Percentiles rank a stretch among this genome's conserved stretches.
Evolutionary conservation across 2,888 invertebrate species (phyloP).

Genomic region (Ochlodes sylvanus): DNA sequence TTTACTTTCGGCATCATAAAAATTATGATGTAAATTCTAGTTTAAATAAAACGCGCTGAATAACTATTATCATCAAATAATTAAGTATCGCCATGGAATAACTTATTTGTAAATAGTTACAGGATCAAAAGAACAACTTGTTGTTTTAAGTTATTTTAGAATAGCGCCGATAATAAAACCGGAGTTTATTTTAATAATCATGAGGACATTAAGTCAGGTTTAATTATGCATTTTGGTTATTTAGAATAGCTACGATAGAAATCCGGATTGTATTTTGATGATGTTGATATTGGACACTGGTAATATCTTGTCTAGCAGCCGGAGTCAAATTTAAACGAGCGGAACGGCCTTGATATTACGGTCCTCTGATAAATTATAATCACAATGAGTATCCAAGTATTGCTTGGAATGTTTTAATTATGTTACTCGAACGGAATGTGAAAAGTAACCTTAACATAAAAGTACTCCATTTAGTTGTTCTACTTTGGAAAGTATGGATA

Average conservation of each 20-base stretch:
- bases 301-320: slow-evolving; percentile 14
- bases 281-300: slow-evolving; percentile 12
- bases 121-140: background rate
- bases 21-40: background rate
- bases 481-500: slow-evolving; percentile 13
- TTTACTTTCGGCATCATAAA: background rate
- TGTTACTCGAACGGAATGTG: slow-evolving; percentile 18
- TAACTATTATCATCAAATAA: background rate
- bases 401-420: slow-evolving; percentile 29
- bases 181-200: background rate
- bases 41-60: background rate
- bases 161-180: background rate
- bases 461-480: slow-evolving; percentile 2
- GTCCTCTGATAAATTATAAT: slow-evolving; percentile 27
- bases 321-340: slow-evolving; percentile 39
- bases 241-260: slow-evolving; percentile 1
- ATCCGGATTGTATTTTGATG: slow-evolving; percentile 22
- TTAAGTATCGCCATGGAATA: background rate
- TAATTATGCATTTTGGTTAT: background rate
- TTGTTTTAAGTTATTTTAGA: background rate
- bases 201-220: background rate
- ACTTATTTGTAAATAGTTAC: background rate
- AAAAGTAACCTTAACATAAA: slow-evolving; percentile 5
- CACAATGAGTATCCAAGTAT: slow-evolving; percentile 13
- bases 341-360: slow-evolving; percentile 42